Percentiles rank a stretch among this genome's conserved stretches.
Conservation (phyloP, 2,113 vertebrate genomes). For the Arenaria interpres region DNA sequence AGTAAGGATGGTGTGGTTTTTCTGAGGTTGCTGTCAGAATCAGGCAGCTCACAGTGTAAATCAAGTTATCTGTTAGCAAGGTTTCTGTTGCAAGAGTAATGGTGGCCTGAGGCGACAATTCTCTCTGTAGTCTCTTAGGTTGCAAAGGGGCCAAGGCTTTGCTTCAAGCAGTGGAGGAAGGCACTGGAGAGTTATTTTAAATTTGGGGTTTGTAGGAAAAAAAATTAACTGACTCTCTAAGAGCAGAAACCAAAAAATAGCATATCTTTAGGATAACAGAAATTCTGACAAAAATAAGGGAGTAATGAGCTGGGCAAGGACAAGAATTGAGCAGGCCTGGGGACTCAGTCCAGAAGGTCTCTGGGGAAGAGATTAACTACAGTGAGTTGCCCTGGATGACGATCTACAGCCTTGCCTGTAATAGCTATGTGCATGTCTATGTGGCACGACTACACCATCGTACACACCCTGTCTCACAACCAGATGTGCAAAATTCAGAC, state of each 20-base stretch:
- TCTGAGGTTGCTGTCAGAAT: background rate
- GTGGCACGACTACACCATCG: background rate
- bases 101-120: background rate
- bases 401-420: background rate
- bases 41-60: background rate
- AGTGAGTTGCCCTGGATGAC: background rate
- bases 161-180: background rate
- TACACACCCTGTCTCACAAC: background rate
- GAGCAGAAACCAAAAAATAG: background rate
- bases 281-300: background rate
- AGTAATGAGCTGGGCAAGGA: background rate
- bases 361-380: background rate
- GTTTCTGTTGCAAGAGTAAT: background rate
- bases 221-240: background rate
- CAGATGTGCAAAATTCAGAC: background rate
- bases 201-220: background rate
- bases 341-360: accelerated
- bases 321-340: background rate
- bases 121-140: background rate
- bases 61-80: background rate
- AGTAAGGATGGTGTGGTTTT: accelerated
- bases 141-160: background rate
- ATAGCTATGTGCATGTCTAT: background rate
- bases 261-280: background rate
- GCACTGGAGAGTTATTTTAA: background rate